Evolutionary conservation across 2,113 vertebrate species (phyloP), one percentile per base, ranked within the genome.

Genomic region (Prunella himalayana): DNA sequence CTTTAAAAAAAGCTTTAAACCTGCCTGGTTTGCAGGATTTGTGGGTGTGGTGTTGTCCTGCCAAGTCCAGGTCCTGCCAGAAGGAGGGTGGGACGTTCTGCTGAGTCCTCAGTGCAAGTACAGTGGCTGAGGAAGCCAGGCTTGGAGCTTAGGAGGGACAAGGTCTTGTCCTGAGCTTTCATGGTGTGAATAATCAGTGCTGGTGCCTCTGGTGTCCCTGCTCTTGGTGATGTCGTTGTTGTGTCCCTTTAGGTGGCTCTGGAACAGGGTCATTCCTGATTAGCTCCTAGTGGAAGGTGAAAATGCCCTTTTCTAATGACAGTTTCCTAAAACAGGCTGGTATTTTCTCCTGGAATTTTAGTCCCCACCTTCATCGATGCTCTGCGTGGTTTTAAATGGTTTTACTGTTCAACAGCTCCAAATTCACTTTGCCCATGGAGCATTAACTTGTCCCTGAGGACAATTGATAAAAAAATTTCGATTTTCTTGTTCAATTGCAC

Each of bases 21-120:
- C 37, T 15, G 9, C 11, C 14, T n/a, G 2, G 4, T 68, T 24
- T 61, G 53, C 9, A 33, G 60, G 66, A 44, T 45, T 30, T 79
- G 24, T 8, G 70, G 50, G 7, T 27, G 9, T 6, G 1, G 6
- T 60, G 19, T 25, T 68, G 75, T 75, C 51, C n/a, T 85, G 68
- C 61, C 49, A 8, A 12, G 22, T 12, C 30, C 72, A 39, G 23
- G 45, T 80, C 28, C 44, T 53, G 15, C 42, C 3, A 1, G 19
- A 33, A 13, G 0, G 1, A 18, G 30, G 30, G 15, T 56, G 70
- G 53, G 82, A 76, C 10, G n/a, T 24, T 51, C 41, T 76, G 44
- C 37, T 24, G 19, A 41, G 39, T 17, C 79, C 39, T 51, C 63
- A 8, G 24, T 0, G 0, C 9, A 1, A 9, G 24, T 17, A 33